Conservation (phyloP, 2,888 invertebrate genomes). For the Drosophila melanosoma region DNA sequence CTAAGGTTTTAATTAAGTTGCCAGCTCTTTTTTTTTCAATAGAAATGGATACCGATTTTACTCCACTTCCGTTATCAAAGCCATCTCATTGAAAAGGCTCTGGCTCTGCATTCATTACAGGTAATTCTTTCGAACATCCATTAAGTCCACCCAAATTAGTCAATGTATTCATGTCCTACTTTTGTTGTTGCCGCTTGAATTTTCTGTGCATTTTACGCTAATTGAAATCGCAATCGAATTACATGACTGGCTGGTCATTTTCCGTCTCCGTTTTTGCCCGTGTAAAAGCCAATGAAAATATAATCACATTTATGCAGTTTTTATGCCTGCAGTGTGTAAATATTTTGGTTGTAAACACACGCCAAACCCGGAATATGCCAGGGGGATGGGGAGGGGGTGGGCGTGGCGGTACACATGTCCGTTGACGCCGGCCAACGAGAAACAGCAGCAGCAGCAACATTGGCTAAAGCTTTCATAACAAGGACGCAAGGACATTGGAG, state of each 20-base stretch:
- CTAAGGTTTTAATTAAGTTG: slow-evolving; percentile 2
- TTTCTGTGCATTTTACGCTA: slow-evolving; percentile 74
- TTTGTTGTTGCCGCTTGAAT: slow-evolving; percentile 33
- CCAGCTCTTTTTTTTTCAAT: background rate
- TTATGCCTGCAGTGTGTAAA: slow-evolving; percentile 81
- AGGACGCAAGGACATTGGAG: slow-evolving; percentile 22
- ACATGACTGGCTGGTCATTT: slow-evolving; percentile 49
- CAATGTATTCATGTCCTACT: slow-evolving; percentile 11
- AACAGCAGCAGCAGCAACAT: slow-evolving; percentile 16
- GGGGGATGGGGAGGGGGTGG: background rate
- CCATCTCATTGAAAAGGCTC: slow-evolving; percentile 10
- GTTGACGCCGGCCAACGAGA: slow-evolving; percentile 28
- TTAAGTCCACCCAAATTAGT: slow-evolving; percentile 26
- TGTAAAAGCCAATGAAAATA: slow-evolving; percentile 75
- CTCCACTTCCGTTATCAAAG: background rate
- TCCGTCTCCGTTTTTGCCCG: slow-evolving; percentile 7
- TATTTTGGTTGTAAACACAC: slow-evolving; percentile 73
- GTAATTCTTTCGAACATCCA: slow-evolving; percentile 22
- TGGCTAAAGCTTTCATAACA: slow-evolving; percentile 10
- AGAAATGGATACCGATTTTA: background rate
- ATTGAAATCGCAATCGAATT: slow-evolving; percentile 82
- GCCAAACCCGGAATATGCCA: slow-evolving; percentile 9
- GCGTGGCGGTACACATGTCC: slow-evolving; percentile 26
- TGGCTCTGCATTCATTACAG: slow-evolving; percentile 8
- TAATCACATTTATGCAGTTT: slow-evolving; percentile 82